Base-by-base conservation (phyloP, 2,888 invertebrate genomes). In the Chamaedrilus cognettii region DNA sequence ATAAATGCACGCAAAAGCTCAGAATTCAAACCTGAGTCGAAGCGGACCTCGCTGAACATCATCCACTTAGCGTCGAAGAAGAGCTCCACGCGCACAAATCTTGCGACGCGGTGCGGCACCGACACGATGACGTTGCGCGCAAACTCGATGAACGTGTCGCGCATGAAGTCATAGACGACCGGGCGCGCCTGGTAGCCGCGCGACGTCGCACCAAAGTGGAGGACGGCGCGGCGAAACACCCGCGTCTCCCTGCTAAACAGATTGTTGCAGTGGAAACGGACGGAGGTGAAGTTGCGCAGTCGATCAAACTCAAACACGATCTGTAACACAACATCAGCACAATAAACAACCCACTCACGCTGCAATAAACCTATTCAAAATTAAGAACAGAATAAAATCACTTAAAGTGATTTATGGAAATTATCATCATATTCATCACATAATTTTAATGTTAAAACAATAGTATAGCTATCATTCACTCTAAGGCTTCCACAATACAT, bases 11-110 rank as follows among this genome's bases (percentile, higher is more conserved):
- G n/a, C n/a, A n/a, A n/a, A n/a, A n/a, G n/a, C n/a, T n/a, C n/a
- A n/a, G n/a, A n/a, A n/a, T n/a, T n/a, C n/a, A n/a, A n/a, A 92
- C 92, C 89, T 77, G 94, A 94, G 77, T 91, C 90, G 83, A 96
- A 95, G 63, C 90, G 89, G 71, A 95, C 87, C 85, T 96, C 95
- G 83, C 93, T 93, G 78, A 96, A 88, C 85, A 95, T 89, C 74
- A 95, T 90, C 94, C 95, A 95, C 65, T 90, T 87, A n/a, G 91
- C 88, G 2, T 92, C 90, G 82, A 94, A 94, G 74, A 87, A 87
- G 62, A 94, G 87, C 76, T 90, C 75, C 88, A 74, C 91, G 85
- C 79, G 91, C 68, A 94, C 90, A 86, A 89, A 93, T 78, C 88
- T 88, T 32, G 92, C 95, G 61, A 94, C 89, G 57, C 91, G 87